Percentiles rank a stretch among this genome's conserved stretches.
These are phyloP conservation scores for Halichoeres trimaculatus DNA, from an alignment of 2,113 vertebrate species.

Conservation along the genomic window DNA sequence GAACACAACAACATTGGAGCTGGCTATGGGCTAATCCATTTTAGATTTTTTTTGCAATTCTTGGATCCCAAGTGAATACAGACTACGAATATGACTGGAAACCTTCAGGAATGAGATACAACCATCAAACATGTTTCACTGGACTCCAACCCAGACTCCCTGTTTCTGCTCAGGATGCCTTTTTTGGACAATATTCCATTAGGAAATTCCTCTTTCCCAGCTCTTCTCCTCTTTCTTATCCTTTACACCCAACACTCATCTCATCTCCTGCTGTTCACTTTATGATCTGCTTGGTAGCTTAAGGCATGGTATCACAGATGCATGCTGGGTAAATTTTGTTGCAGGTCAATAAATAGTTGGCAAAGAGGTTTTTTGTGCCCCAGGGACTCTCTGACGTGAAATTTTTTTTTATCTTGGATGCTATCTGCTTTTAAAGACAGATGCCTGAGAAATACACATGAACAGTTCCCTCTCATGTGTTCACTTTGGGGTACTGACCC, in stretches of 20 bases:
- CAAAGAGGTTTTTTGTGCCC: slow-evolving; percentile 51
- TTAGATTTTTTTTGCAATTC: too few species aligned
- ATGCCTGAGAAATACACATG: slow-evolving; percentile 20
- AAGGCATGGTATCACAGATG: slow-evolving; percentile 63
- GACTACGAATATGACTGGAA: too few species aligned
- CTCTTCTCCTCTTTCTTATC: slow-evolving; percentile 22
- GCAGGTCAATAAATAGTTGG: slow-evolving; percentile 55
- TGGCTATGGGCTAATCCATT: too few species aligned
- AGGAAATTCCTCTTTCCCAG: too few species aligned
- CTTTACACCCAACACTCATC: not conserved
- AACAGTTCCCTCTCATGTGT: not conserved
- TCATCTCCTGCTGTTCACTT: slow-evolving; percentile 55
- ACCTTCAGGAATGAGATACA: too few species aligned
- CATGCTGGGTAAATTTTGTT: slow-evolving; percentile 78
- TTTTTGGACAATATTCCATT: too few species aligned
- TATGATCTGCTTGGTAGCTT: slow-evolving; percentile 46
- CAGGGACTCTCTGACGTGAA: slow-evolving; percentile 56
- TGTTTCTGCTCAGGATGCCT: too few species aligned
- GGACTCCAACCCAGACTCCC: too few species aligned
- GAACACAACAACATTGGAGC: too few species aligned
- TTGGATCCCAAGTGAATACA: too few species aligned
- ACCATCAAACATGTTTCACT: too few species aligned
- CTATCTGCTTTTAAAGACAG: slow-evolving; percentile 25
- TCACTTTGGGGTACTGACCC: slow-evolving; percentile 3
- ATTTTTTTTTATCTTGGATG: slow-evolving; percentile 61